Conservation (phyloP, 1,140 invertebrate species). For the Macrotrachela quadricornifera region DNA sequence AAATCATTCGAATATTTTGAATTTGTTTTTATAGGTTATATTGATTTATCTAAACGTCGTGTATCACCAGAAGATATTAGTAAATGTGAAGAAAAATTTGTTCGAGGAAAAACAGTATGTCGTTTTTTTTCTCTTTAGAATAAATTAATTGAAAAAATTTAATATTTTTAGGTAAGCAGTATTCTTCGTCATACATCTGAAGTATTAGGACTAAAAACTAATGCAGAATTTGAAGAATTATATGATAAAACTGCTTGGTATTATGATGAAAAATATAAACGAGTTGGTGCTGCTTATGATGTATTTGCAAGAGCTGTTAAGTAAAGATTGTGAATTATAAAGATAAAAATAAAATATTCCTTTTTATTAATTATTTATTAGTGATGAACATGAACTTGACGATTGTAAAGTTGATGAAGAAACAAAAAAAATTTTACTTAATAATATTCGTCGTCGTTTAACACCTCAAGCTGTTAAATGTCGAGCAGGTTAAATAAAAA, state of each 20-base stretch:
- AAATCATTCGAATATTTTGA: too few relatives aligned
- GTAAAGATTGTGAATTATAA: too few relatives aligned
- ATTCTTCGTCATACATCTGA: constrained; percentile 90
- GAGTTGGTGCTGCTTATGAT: constrained; percentile 81
- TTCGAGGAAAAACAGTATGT: constrained; percentile 92
- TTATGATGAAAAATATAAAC: constrained; percentile 93
- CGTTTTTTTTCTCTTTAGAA: constrained; percentile 12
- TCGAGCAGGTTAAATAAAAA: constrained; percentile 36
- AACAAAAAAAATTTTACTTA: constrained; percentile 71
- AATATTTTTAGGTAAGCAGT: constrained; percentile 44
- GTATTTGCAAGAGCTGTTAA: constrained; percentile 66
- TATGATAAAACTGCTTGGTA: constrained; percentile 96
- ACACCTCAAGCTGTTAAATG: constrained; percentile 96
- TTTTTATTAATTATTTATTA: constrained; percentile 27
- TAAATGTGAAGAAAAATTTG: constrained; percentile 91
- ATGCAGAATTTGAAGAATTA: constrained; percentile 76
- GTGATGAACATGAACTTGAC: constrained; percentile 72
- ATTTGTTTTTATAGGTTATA: constrained; percentile 42
- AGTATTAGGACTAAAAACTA: constrained; percentile 63
- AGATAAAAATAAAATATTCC: too few relatives aligned
- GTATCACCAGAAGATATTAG: constrained; percentile 91
- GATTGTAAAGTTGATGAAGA: constrained; percentile 82
- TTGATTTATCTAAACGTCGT: constrained; percentile 93
- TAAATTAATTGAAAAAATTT: not conserved
- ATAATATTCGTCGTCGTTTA: constrained; percentile 81